Evolutionary conservation across 64 coral and sea anemone species (phyloP), one percentile per base, ranked within the genome.

Genomic region (Anthopleura sola): DNA sequence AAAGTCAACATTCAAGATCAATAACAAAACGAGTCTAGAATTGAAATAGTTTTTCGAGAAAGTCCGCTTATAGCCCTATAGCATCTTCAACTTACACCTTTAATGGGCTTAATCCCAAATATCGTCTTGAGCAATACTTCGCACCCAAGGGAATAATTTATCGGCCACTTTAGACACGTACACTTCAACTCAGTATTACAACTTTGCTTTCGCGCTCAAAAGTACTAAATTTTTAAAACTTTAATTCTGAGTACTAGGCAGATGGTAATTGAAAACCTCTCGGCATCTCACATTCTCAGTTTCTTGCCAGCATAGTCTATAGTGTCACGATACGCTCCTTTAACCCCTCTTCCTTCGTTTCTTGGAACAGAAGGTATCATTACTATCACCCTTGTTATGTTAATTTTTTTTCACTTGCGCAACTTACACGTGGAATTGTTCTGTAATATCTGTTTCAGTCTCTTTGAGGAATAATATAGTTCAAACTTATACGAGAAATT

Each of bases 381-480:
- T 32, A 69, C n/a, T 29, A 11, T 34, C 34, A 15, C 47, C 24
- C 47, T 79, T 79, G 44, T 79, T 44, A 79, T 79, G 76, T 44
- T 44, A 79, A 79, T 79, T 20, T 47, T 79, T 33, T 21, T 24
- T 48, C 36, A 79, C 76, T 79, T 79, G 76, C 76, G 76, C 76
- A 79, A 79, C 24, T 79, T 79, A 23, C 76, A 79, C 76, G 76
- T 79, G 76, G 76, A 47, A 44, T n/a, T 79, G 29, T 75, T 78
- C 75, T 37, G 26, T 29, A 68, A 29, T n/a, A 68, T 26, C 9
- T 68, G 26, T 71, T 32, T 32, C 26, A 32, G 66, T 71, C 66
- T 71, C 58, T 62, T 26, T n/a, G 58, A n/a, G 24, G 13, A 26
- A 62, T 11, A 62, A 62, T 62, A 53, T 62, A 62, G 13, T 24